Base-by-base conservation (phyloP, 1,140 invertebrate species). In the Laodelphax striatellus region DNA sequence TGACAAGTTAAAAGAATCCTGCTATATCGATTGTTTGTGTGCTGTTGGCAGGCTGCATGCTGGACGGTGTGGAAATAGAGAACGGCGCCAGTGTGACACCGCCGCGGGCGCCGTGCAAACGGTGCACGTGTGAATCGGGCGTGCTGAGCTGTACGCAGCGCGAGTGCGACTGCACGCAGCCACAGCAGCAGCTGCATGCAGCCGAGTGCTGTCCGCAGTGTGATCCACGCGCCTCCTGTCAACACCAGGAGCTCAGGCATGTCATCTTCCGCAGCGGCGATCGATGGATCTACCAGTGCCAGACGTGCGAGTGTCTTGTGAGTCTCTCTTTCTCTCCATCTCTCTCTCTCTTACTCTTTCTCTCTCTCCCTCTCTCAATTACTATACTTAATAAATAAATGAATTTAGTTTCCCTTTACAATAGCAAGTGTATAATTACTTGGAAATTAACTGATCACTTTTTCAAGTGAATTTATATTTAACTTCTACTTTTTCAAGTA, bases 231-330 rank as follows among this genome's bases (percentile, higher is more conserved):
- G 78, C 82, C 65, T 81, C 82, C 56, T 92, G 88, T 69, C 78
- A 75, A 41, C 88, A 91, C 73, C 88, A 90, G 71, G 86, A 90
- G 68, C 77, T 88, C 66, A 77, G 82, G 61, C 80, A 87, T 68
- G 79, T 88, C 58, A 77, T 82, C 63, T 86, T 88, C 69, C 79
- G 81, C 66, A 88, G 85, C 70, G 89, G 89, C 34, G 87, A 92
- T 72, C 79, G 81, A 66, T 94, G 90, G 90, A 84, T 90, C 60
- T 91, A 90, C 74, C 85, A 92, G 70, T 94, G 90, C 74, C 87
- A 92, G 76, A 89, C 86, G 59, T 94, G 90, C 77, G 89, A 92
- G 76, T 94, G 90, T 76, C 75, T 91, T 72, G 86, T 90, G 72
- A 78, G 79, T 72, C 16, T 17, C 50, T 46, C 50, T 38, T 41